Evolutionary conservation across 37 sponge, comb jelly and placozoan species (phyloP).

Genomic region (Crambe crambe): DNA sequence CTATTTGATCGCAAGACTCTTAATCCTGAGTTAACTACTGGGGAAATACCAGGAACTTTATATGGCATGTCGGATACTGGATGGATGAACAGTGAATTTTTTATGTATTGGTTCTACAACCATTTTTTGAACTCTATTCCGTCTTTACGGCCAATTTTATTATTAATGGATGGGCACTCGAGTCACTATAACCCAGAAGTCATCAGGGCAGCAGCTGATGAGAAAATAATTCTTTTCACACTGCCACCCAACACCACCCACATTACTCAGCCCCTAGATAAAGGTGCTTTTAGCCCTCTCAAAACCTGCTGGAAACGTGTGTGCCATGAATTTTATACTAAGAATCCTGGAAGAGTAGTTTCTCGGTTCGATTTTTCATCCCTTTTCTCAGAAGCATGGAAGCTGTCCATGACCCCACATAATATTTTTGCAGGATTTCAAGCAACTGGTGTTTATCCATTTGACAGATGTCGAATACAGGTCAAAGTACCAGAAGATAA

Average conservation of each 20-base stretch:
- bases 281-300: slow-evolving; percentile 43
- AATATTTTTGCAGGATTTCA: slow-evolving; percentile 54
- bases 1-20: slow-evolving; percentile 36
- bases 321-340: slow-evolving; percentile 13
- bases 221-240: slow-evolving; percentile 37
- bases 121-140: slow-evolving; percentile 43
- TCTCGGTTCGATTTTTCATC: slow-evolving; percentile 8
- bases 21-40: neutral
- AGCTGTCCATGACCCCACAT: slow-evolving; percentile 26
- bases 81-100: slow-evolving; percentile 43
- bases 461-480: too few relatives aligned
- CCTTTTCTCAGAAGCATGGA: slow-evolving; percentile 48
- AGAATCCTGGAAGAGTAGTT: slow-evolving; percentile 43
- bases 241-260: slow-evolving; percentile 77
- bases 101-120: slow-evolving; percentile 44
- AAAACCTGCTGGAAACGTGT: slow-evolving; percentile 41
- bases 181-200: slow-evolving; percentile 42
- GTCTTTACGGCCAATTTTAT: slow-evolving; percentile 42
- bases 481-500: neutral
- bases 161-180: slow-evolving; percentile 77
- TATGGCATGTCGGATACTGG: slow-evolving; percentile 56
- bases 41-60: slow-evolving; percentile 61
- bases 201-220: slow-evolving; percentile 46
- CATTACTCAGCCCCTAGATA: slow-evolving; percentile 69
- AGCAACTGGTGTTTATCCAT: slow-evolving; percentile 51